A percentile compares a stretch with the other conserved stretches of the same genome.
Evolutionary conservation across 2,113 vertebrate genomes (phyloP).

Genomic region (Neopipo cinnamomea): DNA sequence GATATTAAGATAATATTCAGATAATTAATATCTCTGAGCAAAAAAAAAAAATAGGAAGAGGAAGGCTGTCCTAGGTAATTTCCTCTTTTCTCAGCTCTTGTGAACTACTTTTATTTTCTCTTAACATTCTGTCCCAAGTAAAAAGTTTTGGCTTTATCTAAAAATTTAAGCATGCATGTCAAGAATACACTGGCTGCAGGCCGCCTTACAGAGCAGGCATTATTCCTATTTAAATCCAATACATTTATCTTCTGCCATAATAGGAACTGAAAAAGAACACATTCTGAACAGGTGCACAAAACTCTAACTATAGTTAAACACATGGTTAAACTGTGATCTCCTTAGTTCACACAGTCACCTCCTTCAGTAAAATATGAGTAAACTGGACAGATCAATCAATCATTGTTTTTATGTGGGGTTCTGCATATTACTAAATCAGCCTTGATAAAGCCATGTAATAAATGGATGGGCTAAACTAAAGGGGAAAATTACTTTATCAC

Average conservation of each 20-base stretch:
- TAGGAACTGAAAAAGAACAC: not conserved
- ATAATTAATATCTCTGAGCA: not conserved
- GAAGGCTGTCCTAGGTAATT: not conserved
- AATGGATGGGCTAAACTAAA: not conserved
- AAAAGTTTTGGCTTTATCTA: not conserved
- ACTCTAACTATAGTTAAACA: not conserved
- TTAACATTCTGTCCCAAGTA: not conserved
- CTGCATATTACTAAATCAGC: not conserved
- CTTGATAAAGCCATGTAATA: not conserved
- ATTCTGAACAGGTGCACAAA: not conserved
- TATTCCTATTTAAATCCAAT: not conserved
- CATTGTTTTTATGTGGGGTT: not conserved
- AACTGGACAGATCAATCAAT: not conserved
- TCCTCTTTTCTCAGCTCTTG: not conserved
- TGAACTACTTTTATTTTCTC: not conserved
- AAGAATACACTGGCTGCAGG: fast-evolving
- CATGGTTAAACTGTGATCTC: not conserved
- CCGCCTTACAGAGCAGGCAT: not conserved
- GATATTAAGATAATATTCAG: not conserved
- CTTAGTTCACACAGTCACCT: not conserved
- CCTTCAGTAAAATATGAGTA: not conserved
- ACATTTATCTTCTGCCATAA: not conserved
- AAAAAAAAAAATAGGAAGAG: not conserved
- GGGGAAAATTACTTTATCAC: not conserved
- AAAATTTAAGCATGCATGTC: fast-evolving